phyloP scores from a whole-genome alignment of 2,797 vertebrate species.

The Perodicticus potto region DNA sequence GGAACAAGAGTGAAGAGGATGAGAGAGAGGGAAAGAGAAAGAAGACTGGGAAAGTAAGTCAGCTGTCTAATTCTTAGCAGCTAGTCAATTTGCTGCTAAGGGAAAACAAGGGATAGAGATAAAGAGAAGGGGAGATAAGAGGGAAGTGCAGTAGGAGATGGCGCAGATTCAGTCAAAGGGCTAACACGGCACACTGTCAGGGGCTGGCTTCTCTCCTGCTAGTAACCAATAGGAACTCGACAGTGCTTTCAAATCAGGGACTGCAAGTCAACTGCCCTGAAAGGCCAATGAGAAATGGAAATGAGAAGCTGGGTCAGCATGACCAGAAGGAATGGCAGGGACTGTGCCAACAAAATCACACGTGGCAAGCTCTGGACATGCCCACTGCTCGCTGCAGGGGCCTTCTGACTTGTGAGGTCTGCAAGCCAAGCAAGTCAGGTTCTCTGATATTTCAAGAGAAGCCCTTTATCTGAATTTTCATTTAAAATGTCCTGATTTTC shows the following conservation, averaged over 20 bases:
- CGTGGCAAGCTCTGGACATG: fast-evolving
- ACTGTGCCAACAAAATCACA: background rate
- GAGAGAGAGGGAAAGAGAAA: background rate
- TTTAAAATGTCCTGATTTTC: background rate
- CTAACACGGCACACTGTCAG: background rate
- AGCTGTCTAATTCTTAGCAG: background rate
- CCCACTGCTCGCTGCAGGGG: fast-evolving
- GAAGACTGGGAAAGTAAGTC: background rate
- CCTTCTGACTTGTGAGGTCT: background rate
- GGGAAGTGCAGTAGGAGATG: background rate
- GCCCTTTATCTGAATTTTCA: background rate
- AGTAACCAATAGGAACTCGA: background rate
- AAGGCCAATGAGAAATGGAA: background rate
- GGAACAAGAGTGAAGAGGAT: background rate
- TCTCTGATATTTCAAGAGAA: background rate
- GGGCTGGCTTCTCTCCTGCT: background rate
- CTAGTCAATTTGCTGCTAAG: background rate
- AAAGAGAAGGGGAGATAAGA: background rate
- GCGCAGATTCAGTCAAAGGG: background rate
- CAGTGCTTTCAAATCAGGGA: background rate
- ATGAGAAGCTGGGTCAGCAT: background rate
- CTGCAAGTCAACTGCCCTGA: background rate
- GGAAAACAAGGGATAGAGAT: background rate
- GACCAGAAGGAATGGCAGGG: background rate
- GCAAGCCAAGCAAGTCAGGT: background rate